Base-by-base conservation (phyloP, 2,888 invertebrate genomes). In the Megaustenia siamemsis region DNA sequence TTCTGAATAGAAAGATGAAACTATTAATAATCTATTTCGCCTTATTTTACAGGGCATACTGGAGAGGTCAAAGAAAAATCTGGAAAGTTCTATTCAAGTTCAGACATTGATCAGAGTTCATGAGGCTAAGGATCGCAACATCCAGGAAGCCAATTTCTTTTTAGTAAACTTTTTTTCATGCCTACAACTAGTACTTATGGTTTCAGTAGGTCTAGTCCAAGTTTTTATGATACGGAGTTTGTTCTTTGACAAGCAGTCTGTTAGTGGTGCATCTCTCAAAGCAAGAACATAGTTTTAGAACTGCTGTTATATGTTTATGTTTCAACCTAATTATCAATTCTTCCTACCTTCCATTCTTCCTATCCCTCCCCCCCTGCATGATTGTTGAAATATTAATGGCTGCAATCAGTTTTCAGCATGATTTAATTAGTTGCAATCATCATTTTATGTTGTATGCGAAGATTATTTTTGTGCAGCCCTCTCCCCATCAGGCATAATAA, bases 51-150 rank as follows among this genome's bases (percentile, higher is more conserved):
- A 96, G 92, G 96, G 96, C 88, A 95, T 96, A 0, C 95, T 97
- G 35, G 95, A 95, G 10, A 95, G 95, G 78, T 96, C 97, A 21
- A 95, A 95, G 86, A 90, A 89, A 32, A 90, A 93, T 86, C 86
- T 94, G 73, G 93, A 93, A 83, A 92, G 92, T 85, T 91, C 93
- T 5, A 89, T 90, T 83, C 93, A 93, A 84, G 89, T 92, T 49
- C 94, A 94, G 89, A 91, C 92, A 79, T 80, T 92, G 81, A 95
- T 97, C 86, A 95, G 96, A 80, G 96, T 97, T 0, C 95, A 95
- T 90, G 97, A 98, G 93, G 96, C 97, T 0, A 94, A 97, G 45
- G 98, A 98, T 93, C 95, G 97, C 87, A 97, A 97, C 92, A 93
- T 96, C 2, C 97, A 97, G 1, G 97, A 97, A 92, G 96, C 96